phyloP scores from a whole-genome alignment of 2,113 vertebrate species.

The Ursus arctos region DNA sequence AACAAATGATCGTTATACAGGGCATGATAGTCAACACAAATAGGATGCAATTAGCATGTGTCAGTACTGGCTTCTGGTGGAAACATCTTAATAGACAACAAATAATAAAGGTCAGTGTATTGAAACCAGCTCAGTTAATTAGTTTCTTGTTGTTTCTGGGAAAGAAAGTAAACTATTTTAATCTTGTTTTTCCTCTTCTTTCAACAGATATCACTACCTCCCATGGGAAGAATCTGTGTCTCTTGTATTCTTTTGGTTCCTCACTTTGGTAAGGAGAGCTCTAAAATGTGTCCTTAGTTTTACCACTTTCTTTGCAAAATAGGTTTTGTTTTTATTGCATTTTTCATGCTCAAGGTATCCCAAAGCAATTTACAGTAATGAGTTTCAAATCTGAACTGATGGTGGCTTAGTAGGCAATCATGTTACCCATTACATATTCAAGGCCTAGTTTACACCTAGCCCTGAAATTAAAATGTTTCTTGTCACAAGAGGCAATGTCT shows the following conservation, averaged over 20 bases:
- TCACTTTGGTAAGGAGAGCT: constrained; percentile 38
- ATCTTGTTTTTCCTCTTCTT: constrained; percentile 28
- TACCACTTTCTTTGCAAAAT: constrained; percentile 62
- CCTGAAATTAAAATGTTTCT: constrained; percentile 75
- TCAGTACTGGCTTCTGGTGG: constrained; percentile 65
- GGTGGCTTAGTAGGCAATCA: constrained; percentile 57
- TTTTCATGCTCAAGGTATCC: constrained; percentile 80
- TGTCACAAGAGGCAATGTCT: neutral
- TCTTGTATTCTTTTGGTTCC: neutral
- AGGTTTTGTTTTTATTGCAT: constrained; percentile 79
- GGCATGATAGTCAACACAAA: constrained; percentile 46
- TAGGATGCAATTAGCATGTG: constrained; percentile 58
- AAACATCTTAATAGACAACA: constrained; percentile 78
- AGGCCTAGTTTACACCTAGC: constrained; percentile 50
- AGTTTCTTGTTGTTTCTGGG: constrained; percentile 59
- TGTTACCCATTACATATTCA: constrained; percentile 67
- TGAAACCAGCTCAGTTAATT: constrained; percentile 63
- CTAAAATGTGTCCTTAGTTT: constrained; percentile 56
- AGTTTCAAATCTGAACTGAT: constrained; percentile 76
- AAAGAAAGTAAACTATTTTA: constrained; percentile 55
- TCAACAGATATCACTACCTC: neutral
- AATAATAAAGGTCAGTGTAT: constrained; percentile 68
- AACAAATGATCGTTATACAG: constrained; percentile 74
- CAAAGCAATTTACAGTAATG: constrained; percentile 81
- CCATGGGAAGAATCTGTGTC: neutral